These are phyloP conservation scores for Vulpes ferrilata DNA, from an alignment of 2,113 vertebrate species.

Conservation along the genomic window DNA sequence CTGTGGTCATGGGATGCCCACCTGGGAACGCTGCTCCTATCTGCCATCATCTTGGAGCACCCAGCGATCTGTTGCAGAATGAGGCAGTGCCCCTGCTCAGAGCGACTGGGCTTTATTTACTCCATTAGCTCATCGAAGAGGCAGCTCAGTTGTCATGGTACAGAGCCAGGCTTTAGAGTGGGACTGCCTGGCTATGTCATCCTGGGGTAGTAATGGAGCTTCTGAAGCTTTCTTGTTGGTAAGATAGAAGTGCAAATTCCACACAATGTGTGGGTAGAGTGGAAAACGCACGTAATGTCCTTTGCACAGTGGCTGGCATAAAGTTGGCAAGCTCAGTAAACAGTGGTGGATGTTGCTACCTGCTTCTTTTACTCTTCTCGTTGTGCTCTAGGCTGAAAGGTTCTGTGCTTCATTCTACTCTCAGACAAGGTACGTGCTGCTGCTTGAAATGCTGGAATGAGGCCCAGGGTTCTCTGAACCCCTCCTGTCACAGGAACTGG, in stretches of 20 bases:
- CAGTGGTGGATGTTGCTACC: not conserved
- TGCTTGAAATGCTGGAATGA: not conserved
- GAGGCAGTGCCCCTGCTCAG: not conserved
- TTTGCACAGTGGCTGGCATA: not conserved
- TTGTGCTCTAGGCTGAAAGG: not conserved
- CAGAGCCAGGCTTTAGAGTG: not conserved
- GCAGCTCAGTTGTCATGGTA: not conserved
- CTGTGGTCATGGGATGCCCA: not conserved
- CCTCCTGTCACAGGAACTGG: constrained; percentile 6
- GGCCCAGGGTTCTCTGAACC: not conserved
- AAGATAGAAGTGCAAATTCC: not conserved
- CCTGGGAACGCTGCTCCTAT: not conserved
- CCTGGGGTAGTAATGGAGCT: not conserved
- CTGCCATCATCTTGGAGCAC: not conserved
- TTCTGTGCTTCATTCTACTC: not conserved
- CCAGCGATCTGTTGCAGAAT: not conserved
- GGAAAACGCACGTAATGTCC: not conserved
- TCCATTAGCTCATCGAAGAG: not conserved
- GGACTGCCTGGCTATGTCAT: not conserved
- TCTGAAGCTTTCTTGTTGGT: not conserved
- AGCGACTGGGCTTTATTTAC: not conserved
- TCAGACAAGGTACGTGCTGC: not conserved
- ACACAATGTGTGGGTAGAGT: not conserved
- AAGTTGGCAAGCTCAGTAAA: not conserved
- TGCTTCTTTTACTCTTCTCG: not conserved